Evolutionary conservation across 2,797 vertebrate species (phyloP).

Genomic region (Brachyalestes nurse): DNA sequence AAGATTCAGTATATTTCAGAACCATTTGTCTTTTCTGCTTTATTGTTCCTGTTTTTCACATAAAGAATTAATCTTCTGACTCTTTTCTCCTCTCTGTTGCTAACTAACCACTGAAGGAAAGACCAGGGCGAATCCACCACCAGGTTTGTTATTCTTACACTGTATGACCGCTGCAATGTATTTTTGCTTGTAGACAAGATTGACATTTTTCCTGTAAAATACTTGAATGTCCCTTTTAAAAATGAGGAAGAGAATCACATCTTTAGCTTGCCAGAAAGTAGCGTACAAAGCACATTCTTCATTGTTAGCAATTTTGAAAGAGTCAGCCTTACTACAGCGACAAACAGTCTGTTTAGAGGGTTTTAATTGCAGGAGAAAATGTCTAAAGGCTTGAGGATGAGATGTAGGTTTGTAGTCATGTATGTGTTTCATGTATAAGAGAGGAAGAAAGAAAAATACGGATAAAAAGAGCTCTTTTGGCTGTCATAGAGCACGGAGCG

Average conservation of each 20-base stretch:
- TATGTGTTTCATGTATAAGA: not conserved
- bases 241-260: not conserved
- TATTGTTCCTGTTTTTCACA: conserved; percentile 68
- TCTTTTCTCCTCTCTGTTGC: conserved; percentile 79
- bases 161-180: conserved; percentile 44
- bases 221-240: no score
- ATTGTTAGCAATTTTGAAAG: not conserved
- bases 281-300: not conserved
- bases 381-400: not conserved
- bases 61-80: conserved; percentile 75
- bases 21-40: conserved; percentile 55
- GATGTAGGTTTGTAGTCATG: not conserved
- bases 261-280: not conserved
- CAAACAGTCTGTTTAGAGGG: not conserved
- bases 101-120: conserved; percentile 87
- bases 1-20: conserved; percentile 56
- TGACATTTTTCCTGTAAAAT: conserved; percentile 9
- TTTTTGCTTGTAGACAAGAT: not conserved
- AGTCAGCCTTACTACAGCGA: not conserved
- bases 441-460: not conserved
- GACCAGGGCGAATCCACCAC: conserved; percentile 84
- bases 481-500: not conserved
- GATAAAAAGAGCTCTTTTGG: not conserved
- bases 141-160: conserved; percentile 71
- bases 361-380: not conserved